Percentiles rank a stretch among this genome's conserved stretches.
These are phyloP conservation scores for Pangasianodon hypophthalmus DNA, from an alignment of 2,113 vertebrate genomes.

Conservation along the genomic window DNA sequence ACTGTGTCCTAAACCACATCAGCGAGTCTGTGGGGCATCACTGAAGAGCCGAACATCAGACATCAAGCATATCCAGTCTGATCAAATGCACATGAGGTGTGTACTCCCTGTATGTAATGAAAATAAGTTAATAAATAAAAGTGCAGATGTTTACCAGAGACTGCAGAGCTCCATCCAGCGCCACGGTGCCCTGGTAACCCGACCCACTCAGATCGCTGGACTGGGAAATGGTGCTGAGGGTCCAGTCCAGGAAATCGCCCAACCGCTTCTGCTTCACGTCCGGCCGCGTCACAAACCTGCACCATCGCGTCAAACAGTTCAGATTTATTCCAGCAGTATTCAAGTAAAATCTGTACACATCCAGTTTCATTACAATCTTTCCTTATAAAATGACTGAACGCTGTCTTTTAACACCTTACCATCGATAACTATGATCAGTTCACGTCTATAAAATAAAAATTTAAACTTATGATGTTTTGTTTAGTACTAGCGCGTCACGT, in stretches of 20 bases:
- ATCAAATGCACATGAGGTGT: not conserved
- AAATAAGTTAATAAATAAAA: not conserved
- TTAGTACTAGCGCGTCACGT: not conserved
- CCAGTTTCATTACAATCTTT: not conserved
- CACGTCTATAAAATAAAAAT: not conserved
- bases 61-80: not conserved
- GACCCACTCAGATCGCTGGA: conserved; percentile 78
- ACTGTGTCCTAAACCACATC: no score
- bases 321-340: not conserved
- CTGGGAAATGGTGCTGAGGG: conserved; percentile 78
- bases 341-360: not conserved
- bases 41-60: no score
- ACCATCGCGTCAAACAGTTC: conserved; percentile 12
- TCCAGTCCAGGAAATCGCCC: conserved; percentile 90
- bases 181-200: conserved; percentile 66
- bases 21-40: no score
- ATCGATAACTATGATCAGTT: not conserved
- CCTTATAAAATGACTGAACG: not conserved
- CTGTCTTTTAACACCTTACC: not conserved
- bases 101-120: not conserved
- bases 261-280: conserved; percentile 87
- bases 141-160: conserved; percentile 80
- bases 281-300: conserved; percentile 90
- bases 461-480: not conserved
- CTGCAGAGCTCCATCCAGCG: conserved; percentile 87